Conservation (phyloP, 2,113 vertebrate species). For the Daubentonia madagascariensis region DNA sequence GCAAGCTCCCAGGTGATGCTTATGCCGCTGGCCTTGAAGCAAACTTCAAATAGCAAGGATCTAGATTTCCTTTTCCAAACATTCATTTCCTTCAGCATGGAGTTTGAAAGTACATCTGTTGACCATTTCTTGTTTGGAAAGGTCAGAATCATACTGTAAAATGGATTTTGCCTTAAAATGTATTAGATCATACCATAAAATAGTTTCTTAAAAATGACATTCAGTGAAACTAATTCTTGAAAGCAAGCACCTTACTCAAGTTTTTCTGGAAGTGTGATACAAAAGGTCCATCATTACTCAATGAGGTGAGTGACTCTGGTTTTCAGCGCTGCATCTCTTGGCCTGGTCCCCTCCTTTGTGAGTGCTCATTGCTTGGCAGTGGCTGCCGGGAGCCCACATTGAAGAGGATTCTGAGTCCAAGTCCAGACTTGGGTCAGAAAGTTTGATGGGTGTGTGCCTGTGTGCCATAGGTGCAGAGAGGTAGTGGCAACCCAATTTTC, state of each 20-base stretch:
- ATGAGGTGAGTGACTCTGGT: neutral
- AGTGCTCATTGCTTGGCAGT: neutral
- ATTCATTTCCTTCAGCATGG: neutral
- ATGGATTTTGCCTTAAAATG: neutral
- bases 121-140: neutral
- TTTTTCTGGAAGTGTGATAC: neutral
- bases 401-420: neutral
- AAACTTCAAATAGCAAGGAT: neutral
- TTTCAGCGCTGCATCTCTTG: neutral
- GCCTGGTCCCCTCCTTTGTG: neutral
- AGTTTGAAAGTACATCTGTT: neutral
- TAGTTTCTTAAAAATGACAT: neutral
- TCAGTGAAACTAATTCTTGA: neutral
- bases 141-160: neutral
- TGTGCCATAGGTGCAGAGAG: neutral
- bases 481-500: fast-evolving
- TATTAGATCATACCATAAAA: neutral
- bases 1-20: neutral
- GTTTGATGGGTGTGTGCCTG: neutral
- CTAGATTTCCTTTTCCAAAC: neutral
- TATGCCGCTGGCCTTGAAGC: neutral
- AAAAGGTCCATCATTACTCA: neutral
- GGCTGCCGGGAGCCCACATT: neutral
- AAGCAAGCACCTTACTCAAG: neutral
- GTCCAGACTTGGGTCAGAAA: neutral